Evolutionary conservation across 2,113 vertebrate genomes (phyloP), one percentile per base, ranked within the genome.

Genomic region (Aspiorhynchus laticeps): DNA sequence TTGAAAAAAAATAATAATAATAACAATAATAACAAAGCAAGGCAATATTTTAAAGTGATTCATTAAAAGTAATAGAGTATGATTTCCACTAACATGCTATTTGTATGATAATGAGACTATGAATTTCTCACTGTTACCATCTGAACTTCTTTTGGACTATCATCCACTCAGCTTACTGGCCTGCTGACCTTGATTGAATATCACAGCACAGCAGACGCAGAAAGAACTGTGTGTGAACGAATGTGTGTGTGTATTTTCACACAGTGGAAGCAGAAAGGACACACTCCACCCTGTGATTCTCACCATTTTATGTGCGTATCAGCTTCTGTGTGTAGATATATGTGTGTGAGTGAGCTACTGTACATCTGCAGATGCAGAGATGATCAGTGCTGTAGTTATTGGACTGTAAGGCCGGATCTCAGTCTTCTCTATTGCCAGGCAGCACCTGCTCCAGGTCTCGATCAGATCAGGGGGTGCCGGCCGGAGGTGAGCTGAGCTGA

Each of bases 401-500:
- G 93, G 88, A 90, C 89, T 36, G 67, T 74, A 90, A 92, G 85
- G 85, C 90, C 91, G 92, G 92, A 93, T 91, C 73, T 77, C 53
- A 11, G 53, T 46, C 56, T 59, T 61, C 69, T 87, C 80, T 94
- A 95, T 95, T 93, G 94, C 92, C 67, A 85, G 90, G 71, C 84
- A 93, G 92, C 94, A 95, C 92, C 92, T 94, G 94, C 93, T 94
- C 84, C 41, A 84, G 92, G 91, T 91, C 90, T 90, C 93, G 94
- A 94, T 94, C 94, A 94, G 94, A 95, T 95, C 92, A 91, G 91
- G 88, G 91, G 90, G 91, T 90, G 91, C 19, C 90, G 93, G 92
- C 91, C 92, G 92, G 92, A 86, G 91, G 91, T 93, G 93, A 93
- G 92, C 92, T 90, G 90, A 92, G 91, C 87, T 92, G 93, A 93